Evolutionary conservation across 1,140 invertebrate species (phyloP).

Genomic region (Brachionus asplanchnoidis): DNA sequence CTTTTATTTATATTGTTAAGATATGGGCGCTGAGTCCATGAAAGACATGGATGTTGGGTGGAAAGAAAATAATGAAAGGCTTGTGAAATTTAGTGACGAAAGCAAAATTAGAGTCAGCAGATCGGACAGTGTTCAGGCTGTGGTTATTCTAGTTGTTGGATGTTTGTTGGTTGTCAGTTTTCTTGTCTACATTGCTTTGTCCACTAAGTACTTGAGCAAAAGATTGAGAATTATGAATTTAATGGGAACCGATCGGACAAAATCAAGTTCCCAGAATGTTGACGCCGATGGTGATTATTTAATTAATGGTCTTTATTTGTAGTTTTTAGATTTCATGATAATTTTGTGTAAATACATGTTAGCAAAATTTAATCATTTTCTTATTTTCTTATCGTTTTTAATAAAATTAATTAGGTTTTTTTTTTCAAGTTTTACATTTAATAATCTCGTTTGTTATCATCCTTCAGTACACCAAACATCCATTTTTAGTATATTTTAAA

Average conservation of each 20-base stretch:
- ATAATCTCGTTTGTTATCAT: neutral
- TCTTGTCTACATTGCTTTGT: neutral
- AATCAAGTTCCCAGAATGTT: neutral
- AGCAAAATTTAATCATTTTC: neutral
- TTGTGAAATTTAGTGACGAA: neutral
- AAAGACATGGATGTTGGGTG: neutral
- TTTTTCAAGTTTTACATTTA: neutral
- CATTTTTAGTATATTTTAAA: too few species aligned
- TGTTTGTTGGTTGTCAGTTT: neutral
- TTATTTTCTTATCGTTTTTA: neutral
- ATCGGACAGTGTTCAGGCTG: neutral
- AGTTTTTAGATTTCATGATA: neutral
- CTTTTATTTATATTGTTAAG: neutral
- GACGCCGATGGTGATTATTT: constrained; percentile 32
- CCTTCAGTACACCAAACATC: too few species aligned
- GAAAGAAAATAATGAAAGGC: neutral
- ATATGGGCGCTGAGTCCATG: neutral
- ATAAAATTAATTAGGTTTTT: neutral
- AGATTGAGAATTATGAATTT: neutral
- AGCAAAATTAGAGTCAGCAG: too few species aligned
- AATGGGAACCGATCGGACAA: neutral
- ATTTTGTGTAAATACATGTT: neutral
- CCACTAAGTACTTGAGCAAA: constrained; percentile 11
- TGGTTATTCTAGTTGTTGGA: neutral
- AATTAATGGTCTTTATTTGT: constrained; percentile 34